Conservation (phyloP, 2,888 invertebrate species). For the Drosophila quinaria region DNA sequence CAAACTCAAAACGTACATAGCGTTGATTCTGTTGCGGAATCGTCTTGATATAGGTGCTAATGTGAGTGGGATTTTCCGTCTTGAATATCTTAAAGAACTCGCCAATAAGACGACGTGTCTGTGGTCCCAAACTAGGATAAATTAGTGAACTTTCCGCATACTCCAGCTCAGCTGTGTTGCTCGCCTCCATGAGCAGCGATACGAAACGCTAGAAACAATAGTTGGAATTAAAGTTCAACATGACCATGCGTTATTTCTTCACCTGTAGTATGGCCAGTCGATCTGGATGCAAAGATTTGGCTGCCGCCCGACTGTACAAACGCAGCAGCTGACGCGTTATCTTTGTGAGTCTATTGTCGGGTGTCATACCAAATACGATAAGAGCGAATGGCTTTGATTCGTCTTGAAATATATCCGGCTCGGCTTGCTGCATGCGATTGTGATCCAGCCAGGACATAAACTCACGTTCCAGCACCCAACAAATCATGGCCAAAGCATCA, state of each 20-base stretch:
- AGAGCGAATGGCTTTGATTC: conserved; percentile 78
- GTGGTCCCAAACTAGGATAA: conserved; percentile 77
- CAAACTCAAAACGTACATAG: conserved; percentile 80
- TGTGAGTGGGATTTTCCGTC: conserved; percentile 61
- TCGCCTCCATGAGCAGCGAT: conserved; percentile 79
- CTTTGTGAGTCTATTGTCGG: conserved; percentile 64
- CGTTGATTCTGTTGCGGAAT: conserved; percentile 76
- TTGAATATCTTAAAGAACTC: conserved; percentile 82
- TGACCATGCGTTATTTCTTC: neutral
- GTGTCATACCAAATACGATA: conserved; percentile 73
- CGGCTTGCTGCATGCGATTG: conserved; percentile 79
- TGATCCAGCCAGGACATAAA: conserved; percentile 87
- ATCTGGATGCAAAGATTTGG: conserved; percentile 63
- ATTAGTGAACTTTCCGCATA: conserved; percentile 66
- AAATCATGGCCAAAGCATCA: conserved; percentile 86
- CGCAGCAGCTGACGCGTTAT: conserved; percentile 75
- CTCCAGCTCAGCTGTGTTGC: conserved; percentile 80
- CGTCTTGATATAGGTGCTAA: conserved; percentile 72
- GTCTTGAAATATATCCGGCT: conserved; percentile 71
- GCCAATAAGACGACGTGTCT: conserved; percentile 71
- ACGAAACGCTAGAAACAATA: conserved; percentile 74
- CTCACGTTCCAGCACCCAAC: conserved; percentile 87
- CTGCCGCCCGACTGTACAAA: conserved; percentile 72
- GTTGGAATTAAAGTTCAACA: neutral
- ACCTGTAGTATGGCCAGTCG: conserved; percentile 80